Conservation (phyloP, 2,113 vertebrate genomes). For the Panthera uncia region DNA sequence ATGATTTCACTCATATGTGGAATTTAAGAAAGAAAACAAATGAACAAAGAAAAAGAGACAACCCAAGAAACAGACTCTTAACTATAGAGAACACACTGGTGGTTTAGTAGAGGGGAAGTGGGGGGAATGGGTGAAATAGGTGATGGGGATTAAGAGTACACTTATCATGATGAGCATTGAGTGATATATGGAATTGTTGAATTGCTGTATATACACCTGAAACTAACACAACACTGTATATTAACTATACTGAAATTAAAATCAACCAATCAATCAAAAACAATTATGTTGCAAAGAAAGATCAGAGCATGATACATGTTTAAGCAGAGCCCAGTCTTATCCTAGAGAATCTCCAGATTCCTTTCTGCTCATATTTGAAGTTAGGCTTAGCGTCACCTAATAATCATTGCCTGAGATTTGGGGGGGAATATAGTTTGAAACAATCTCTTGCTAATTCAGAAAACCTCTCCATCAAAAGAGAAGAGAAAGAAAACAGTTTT, state of each 20-base stretch:
- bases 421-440: neutral
- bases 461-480: neutral
- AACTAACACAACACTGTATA: neutral
- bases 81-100: too few relatives aligned
- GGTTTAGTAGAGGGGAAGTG: neutral
- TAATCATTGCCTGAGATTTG: neutral
- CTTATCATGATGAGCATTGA: too few relatives aligned
- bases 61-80: too few relatives aligned
- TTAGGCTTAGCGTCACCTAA: neutral
- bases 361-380: neutral
- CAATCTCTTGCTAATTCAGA: neutral
- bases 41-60: neutral
- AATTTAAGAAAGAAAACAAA: neutral
- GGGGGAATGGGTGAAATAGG: too few relatives aligned
- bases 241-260: neutral
- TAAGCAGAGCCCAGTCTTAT: neutral
- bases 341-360: neutral
- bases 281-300: fast-evolving
- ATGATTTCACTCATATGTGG: neutral
- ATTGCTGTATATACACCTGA: neutral
- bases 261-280: neutral
- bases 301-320: fast-evolving
- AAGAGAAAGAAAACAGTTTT: neutral
- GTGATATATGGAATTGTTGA: neutral
- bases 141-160: too few relatives aligned